phyloP scores from a whole-genome alignment of 1,140 invertebrate species.

The Hyphantria cunea region DNA sequence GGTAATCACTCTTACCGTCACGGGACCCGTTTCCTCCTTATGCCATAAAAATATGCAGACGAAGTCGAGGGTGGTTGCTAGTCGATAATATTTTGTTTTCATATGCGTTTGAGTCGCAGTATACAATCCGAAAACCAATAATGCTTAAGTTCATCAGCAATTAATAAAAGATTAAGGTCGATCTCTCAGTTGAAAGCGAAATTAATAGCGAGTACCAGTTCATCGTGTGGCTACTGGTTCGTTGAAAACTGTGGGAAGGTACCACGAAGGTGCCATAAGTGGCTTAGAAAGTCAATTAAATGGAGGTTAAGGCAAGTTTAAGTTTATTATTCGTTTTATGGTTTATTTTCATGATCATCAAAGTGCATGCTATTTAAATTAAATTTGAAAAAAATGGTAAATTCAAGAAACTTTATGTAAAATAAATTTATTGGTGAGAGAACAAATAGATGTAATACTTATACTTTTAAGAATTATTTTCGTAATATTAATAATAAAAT shows the following conservation, averaged over 20 bases:
- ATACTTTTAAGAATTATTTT: too few species aligned
- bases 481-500: too few species aligned
- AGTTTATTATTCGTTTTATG: neutral
- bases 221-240: constrained; percentile 33
- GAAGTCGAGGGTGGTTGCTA: too few species aligned
- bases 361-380: too few species aligned
- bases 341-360: neutral
- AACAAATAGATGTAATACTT: too few species aligned
- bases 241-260: constrained; percentile 11
- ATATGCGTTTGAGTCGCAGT: too few species aligned
- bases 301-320: neutral
- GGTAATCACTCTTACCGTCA: neutral
- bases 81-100: too few species aligned
- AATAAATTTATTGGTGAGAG: too few species aligned
- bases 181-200: constrained; percentile 27
- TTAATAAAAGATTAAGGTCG: constrained; percentile 44
- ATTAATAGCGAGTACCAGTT: constrained; percentile 39
- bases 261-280: neutral
- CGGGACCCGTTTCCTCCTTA: neutral
- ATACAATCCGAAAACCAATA: too few species aligned
- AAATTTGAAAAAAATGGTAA: too few species aligned
- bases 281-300: neutral
- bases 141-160: constrained; percentile 5
- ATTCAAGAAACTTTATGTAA: too few species aligned
- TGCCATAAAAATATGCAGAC: too few species aligned